Evolutionary conservation across 2,113 vertebrate species (phyloP), one percentile per base, ranked within the genome.

Genomic region (Lepidothrix coronata): DNA sequence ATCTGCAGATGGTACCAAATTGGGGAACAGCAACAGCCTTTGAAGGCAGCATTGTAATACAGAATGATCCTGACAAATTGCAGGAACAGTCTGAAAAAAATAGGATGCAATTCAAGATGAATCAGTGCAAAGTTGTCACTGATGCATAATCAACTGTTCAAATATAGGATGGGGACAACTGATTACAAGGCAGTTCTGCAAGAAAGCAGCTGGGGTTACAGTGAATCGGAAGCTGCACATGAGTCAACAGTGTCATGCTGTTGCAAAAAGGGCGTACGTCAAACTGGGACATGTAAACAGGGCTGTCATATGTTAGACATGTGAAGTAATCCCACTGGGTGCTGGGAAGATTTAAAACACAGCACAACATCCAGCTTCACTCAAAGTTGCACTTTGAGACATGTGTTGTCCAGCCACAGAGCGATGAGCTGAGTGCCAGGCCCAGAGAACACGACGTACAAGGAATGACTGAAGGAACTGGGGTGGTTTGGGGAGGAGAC

Each of bases 141-240:
- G 93, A 89, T 92, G 95, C 96, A 95, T 96, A 95, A 96, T 96
- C 91, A 95, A 65, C 91, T 61, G 91, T 85, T 92, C 94, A 96
- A 89, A 97, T 97, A 95, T 93, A 95, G 95, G 93, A 95, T 91
- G 94, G 94, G 91, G 95, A 95, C 96, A 89, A 95, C 21, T 91
- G 95, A 95, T 97, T 93, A 97, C 96, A 39, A 95, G 95, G 96
- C 96, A 96, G 86, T 89, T 97, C 95, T 95, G 86, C 89, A 61
- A 57, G 91, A 37, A 89, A 84, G 95, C 91, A 93, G 96, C 95
- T 95, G 96, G 95, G 95, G 80, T 78, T 95, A 74, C 76, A 68
- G 73, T 78, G 96, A 95, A 87, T 91, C 93, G 93, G 96, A 31
- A 84, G 93, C 89, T 74, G 72, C 15, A 81, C 30, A 70, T 86